phyloP scores from a whole-genome alignment of 2,113 vertebrate species.

The Cardinalis cardinalis region DNA sequence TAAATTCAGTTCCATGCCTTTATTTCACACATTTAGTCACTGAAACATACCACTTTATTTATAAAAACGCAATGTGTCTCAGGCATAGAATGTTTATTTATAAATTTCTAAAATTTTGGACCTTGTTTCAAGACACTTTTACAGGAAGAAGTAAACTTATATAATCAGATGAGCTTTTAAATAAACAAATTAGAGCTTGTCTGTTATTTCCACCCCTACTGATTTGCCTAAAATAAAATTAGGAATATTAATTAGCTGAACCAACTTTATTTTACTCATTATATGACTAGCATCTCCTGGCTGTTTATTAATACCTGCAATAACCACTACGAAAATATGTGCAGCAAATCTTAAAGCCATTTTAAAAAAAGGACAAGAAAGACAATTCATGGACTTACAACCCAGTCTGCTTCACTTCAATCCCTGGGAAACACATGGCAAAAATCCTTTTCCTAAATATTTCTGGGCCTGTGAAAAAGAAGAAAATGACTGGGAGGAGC shows the following conservation, averaged over 20 bases:
- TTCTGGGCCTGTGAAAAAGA: not conserved
- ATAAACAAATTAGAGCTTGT: not conserved
- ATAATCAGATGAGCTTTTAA: not conserved
- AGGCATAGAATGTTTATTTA: rapidly evolving
- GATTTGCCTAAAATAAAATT: not conserved
- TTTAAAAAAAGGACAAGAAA: not conserved
- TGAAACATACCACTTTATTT: not conserved
- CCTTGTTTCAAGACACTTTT: not conserved
- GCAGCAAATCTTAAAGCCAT: not conserved
- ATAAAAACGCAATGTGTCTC: not conserved
- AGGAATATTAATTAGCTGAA: not conserved
- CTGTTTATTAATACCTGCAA: not conserved
- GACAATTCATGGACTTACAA: not conserved
- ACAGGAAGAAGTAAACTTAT: not conserved
- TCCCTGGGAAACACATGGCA: not conserved
- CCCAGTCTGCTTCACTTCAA: not conserved
- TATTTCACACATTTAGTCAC: not conserved
- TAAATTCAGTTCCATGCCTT: not conserved
- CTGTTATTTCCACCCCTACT: not conserved
- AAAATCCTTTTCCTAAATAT: not conserved
- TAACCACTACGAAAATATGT: not conserved
- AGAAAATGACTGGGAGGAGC: not conserved
- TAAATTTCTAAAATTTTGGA: not conserved
- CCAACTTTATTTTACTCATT: not conserved
- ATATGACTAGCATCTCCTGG: not conserved